Conservation (phyloP, 2,888 invertebrate species). For the Polia nebulosa region DNA sequence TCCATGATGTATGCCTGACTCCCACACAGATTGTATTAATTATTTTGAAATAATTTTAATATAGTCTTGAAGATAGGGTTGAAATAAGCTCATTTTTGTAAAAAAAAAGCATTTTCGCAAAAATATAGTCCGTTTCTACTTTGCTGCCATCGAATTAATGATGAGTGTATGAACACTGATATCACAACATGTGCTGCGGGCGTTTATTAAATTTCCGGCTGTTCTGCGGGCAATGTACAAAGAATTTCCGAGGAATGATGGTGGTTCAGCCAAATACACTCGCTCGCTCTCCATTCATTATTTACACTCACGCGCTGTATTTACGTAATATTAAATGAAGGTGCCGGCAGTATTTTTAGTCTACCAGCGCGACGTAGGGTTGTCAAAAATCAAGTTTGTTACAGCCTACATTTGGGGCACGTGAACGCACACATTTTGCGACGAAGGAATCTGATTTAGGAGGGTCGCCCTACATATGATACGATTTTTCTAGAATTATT, state of each 20-base stretch:
- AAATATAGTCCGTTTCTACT: too few relatives aligned
- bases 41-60: too few relatives aligned
- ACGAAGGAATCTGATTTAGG: conserved; percentile 18
- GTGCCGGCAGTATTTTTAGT: conserved; percentile 9
- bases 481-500: not conserved
- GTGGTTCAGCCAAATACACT: conserved; percentile 10
- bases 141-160: too few relatives aligned
- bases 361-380: not conserved
- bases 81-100: too few relatives aligned
- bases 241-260: conserved; percentile 11
- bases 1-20: too few relatives aligned
- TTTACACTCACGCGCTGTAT: conserved; percentile 13
- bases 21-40: too few relatives aligned
- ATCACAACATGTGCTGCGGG: not conserved
- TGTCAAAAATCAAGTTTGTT: conserved; percentile 23
- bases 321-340: conserved; percentile 26
- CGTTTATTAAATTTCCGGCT: conserved; percentile 44
- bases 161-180: conserved; percentile 8
- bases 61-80: too few relatives aligned
- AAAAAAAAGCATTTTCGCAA: too few relatives aligned
- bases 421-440: conserved; percentile 6
- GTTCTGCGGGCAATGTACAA: conserved; percentile 24
- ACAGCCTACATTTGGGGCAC: not conserved
- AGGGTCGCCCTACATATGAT: conserved; percentile 9
- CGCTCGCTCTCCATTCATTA: conserved; percentile 27